A percentile compares a stretch with the other conserved stretches of the same genome.
Conservation (phyloP, 2,113 vertebrate genomes). For the Lophura nycthemera region DNA sequence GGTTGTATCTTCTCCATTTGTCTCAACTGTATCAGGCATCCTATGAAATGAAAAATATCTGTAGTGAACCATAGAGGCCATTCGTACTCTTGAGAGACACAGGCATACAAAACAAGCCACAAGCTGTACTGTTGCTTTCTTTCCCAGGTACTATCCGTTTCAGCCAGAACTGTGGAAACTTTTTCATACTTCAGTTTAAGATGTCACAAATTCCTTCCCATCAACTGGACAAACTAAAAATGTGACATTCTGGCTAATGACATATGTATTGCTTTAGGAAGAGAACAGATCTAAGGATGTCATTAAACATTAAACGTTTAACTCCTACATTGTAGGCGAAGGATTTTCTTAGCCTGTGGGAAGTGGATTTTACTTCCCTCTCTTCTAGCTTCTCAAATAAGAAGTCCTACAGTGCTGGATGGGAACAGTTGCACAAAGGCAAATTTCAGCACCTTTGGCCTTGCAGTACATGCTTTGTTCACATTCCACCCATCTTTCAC, state of each 20-base stretch:
- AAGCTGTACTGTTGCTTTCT: not conserved
- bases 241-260: not conserved
- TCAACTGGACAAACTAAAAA: not conserved
- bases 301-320: not conserved
- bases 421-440: not conserved
- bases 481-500: not conserved
- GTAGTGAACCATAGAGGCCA: too few relatives aligned
- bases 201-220: not conserved
- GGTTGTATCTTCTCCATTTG: constrained; percentile 82
- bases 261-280: not conserved
- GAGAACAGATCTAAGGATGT: not conserved
- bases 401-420: not conserved
- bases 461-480: rapidly evolving
- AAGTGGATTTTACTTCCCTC: not conserved
- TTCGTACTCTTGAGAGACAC: not conserved
- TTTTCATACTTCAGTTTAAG: not conserved
- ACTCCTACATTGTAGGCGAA: not conserved
- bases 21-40: constrained; percentile 78
- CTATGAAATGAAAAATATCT: too few relatives aligned
- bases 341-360: not conserved
- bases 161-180: not conserved
- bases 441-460: not conserved
- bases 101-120: not conserved
- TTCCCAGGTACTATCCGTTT: not conserved
- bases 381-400: not conserved